A percentile compares a stretch with the other conserved stretches of the same genome.
Conservation (phyloP, 2,113 vertebrate genomes). For the Nannospalax galili region DNA sequence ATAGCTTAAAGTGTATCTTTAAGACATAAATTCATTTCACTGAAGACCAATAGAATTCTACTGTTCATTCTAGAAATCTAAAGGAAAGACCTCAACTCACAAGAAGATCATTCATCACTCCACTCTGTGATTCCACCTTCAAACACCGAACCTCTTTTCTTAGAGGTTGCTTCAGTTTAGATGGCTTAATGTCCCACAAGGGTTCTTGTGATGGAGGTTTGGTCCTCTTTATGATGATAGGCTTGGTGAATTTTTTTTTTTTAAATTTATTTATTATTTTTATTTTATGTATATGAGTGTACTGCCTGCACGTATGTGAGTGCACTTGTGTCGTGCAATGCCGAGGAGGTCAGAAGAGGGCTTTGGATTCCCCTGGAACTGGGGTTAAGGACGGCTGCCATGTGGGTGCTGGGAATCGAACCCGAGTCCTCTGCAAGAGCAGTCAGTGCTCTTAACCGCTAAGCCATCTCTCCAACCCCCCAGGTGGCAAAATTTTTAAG, state of each 20-base stretch:
- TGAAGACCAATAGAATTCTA: background rate
- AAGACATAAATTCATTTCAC: background rate
- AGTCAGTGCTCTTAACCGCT: no score
- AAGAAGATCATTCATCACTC: slow-evolving; percentile 33
- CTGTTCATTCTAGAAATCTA: background rate
- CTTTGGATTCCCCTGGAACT: no score
- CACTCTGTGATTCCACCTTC: background rate
- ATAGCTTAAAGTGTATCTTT: background rate
- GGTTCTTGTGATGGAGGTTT: background rate
- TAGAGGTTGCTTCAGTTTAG: background rate
- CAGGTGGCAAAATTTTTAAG: background rate
- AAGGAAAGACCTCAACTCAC: background rate
- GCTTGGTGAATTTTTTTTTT: no score
- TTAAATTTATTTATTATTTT: no score
- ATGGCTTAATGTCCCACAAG: background rate
- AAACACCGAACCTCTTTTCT: background rate
- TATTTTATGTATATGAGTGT: no score
- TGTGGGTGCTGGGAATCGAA: no score
- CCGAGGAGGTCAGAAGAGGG: no score
- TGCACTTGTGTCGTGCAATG: no score
- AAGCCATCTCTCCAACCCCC: no score
- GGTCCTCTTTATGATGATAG: background rate
- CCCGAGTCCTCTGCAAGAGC: no score
- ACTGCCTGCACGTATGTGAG: no score
- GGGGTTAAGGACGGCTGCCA: no score